Percentiles rank a stretch among this genome's conserved stretches.
phyloP scores from a whole-genome alignment of 2,797 vertebrate genomes.

The Sebastes iracundus region DNA sequence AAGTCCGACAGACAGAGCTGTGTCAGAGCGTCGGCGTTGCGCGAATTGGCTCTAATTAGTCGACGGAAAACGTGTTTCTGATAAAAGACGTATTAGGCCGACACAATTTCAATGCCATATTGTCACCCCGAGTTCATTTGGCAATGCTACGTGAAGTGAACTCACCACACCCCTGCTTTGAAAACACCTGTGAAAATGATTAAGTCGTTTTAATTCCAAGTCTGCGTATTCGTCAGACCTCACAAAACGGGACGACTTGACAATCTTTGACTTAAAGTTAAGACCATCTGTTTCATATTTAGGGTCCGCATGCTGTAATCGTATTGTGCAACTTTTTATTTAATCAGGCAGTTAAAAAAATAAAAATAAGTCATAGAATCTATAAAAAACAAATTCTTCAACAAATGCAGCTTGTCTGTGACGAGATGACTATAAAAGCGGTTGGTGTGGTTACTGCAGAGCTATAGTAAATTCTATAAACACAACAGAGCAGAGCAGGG shows the following conservation, averaged over 20 bases:
- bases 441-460: conserved; percentile 7
- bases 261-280: conserved; percentile 35
- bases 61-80: conserved; percentile 46
- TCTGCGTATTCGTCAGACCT: conserved; percentile 34
- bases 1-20: conserved; percentile 43
- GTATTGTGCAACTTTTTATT: conserved; percentile 43
- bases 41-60: conserved; percentile 53
- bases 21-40: conserved; percentile 18
- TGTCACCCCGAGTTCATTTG: conserved; percentile 57
- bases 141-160: conserved; percentile 29
- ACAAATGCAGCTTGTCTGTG: conserved; percentile 6
- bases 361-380: conserved; percentile 22
- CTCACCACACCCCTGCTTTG: conserved; percentile 42
- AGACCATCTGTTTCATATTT: conserved; percentile 54
- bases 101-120: conserved; percentile 32
- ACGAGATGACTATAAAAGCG: conserved; percentile 16
- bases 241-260: conserved; percentile 30
- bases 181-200: conserved; percentile 64
- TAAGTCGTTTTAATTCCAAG: conserved; percentile 44
- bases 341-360: conserved; percentile 17
- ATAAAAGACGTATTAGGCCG: conserved; percentile 43
- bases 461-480: background rate
- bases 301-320: conserved; percentile 25
- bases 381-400: background rate
- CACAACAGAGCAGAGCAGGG: background rate